Conservation (phyloP, 1,140 invertebrate species). For the Drosophila truncata region DNA sequence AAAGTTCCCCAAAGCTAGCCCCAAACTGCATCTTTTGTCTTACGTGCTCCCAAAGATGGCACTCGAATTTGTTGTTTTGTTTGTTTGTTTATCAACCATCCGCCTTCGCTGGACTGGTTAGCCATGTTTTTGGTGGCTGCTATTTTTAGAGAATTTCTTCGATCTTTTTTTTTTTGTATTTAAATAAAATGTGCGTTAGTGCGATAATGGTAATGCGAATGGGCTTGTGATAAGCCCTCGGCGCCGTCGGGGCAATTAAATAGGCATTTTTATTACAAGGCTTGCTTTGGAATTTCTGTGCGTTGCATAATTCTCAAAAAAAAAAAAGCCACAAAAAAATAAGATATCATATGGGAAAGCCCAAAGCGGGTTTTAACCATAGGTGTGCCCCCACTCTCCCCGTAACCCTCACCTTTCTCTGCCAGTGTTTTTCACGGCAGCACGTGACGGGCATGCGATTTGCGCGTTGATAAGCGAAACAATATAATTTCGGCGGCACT, state of each 20-base stretch:
- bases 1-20: neutral
- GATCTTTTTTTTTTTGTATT: conserved; percentile 27
- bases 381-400: conserved; percentile 5
- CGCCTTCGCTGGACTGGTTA: conserved; percentile 33
- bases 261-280: conserved; percentile 68
- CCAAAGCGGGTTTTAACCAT: conserved; percentile 27
- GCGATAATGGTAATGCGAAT: conserved; percentile 55
- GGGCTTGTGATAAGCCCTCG: conserved; percentile 60
- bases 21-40: conserved; percentile 35
- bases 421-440: conserved; percentile 19
- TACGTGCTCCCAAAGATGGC: conserved; percentile 20
- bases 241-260: conserved; percentile 73
- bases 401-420: conserved; percentile 22
- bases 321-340: conserved; percentile 13
- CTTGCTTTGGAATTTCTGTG: conserved; percentile 62
- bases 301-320: conserved; percentile 72
- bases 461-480: conserved; percentile 58
- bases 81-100: conserved; percentile 39
- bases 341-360: conserved; percentile 43
- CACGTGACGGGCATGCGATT: conserved; percentile 75
- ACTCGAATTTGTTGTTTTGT: conserved; percentile 44
- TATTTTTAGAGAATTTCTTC: conserved; percentile 79
- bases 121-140: conserved; percentile 29
- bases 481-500: conserved; percentile 11
- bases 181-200: conserved; percentile 73